Evolutionary conservation across 2,888 invertebrate genomes (phyloP).

Genomic region (Cephus pygmeus): DNA sequence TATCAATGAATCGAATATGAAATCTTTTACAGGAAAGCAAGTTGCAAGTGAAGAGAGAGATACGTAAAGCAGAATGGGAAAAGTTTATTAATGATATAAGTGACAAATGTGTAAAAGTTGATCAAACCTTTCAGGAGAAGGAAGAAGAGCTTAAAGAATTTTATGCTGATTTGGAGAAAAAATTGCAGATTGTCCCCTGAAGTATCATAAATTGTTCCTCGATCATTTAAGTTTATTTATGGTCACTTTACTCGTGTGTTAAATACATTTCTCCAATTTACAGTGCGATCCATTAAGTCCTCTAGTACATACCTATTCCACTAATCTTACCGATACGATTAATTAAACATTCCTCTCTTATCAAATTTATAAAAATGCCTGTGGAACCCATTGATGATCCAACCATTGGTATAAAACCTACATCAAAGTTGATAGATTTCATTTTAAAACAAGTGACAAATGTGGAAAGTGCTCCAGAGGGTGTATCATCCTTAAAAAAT

Average conservation of each 20-base stretch:
- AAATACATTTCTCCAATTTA: constrained; percentile 2
- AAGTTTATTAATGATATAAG: constrained; percentile 83
- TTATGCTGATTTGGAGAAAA: constrained; percentile 80
- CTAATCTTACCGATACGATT: background rate
- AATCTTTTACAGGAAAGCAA: constrained; percentile 64
- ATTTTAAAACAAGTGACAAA: constrained; percentile 68
- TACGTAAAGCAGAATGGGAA: constrained; percentile 75
- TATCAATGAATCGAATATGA: background rate
- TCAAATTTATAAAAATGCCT: constrained; percentile 45
- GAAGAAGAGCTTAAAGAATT: constrained; percentile 81
- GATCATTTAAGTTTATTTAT: constrained; percentile 12
- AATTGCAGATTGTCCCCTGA: constrained; percentile 72
- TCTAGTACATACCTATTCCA: background rate
- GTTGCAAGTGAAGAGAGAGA: constrained; percentile 67
- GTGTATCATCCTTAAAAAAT: constrained; percentile 61
- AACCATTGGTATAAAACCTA: constrained; percentile 74
- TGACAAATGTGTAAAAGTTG: constrained; percentile 79
- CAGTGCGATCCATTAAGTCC: background rate
- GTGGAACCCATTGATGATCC: constrained; percentile 72
- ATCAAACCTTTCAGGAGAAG: constrained; percentile 81
- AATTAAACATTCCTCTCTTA: background rate
- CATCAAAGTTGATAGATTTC: constrained; percentile 70
- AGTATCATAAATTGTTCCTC: constrained; percentile 34
- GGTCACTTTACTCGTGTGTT: constrained; percentile 1
- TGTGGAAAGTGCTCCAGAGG: constrained; percentile 68